Percentiles rank a stretch among this genome's conserved stretches.
Evolutionary conservation across 1,140 invertebrate genomes (phyloP).

Genomic region (Drosophila virilis): DNA sequence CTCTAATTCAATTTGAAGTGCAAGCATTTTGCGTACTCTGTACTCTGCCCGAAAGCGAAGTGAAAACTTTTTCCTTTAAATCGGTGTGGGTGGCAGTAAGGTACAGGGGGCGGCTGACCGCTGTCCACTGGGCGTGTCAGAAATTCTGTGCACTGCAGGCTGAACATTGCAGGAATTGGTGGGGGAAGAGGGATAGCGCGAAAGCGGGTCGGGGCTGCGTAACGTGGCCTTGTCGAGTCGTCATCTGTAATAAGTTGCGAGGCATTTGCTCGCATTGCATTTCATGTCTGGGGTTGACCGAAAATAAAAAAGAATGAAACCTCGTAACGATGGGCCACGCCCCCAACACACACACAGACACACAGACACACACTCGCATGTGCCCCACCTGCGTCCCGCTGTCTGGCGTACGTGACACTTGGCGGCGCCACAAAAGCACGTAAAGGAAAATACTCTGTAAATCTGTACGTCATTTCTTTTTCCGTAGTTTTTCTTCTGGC

Average conservation of each 20-base stretch:
- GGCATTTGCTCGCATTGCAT: conserved; percentile 29
- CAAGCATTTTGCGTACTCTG: conserved; percentile 34
- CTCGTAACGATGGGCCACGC: conserved; percentile 1
- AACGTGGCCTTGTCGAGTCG: conserved; percentile 44
- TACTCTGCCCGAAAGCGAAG: conserved; percentile 4
- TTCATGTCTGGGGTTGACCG: conserved; percentile 17
- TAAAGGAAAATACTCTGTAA: conserved; percentile 75
- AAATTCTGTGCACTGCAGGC: background rate
- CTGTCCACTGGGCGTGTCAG: conserved; percentile 15
- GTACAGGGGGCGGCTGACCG: background rate
- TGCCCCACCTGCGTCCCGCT: conserved; percentile 35
- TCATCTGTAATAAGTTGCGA: conserved; percentile 45
- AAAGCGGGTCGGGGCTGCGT: background rate
- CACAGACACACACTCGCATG: background rate
- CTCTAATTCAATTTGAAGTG: conserved; percentile 61
- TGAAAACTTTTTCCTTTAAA: conserved; percentile 32
- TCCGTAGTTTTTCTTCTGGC: conserved; percentile 33
- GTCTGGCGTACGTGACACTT: conserved; percentile 79
- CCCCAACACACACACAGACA: background rate
- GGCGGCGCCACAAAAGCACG: conserved; percentile 75
- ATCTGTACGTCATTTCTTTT: conserved; percentile 67
- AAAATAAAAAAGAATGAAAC: conserved; percentile 23
- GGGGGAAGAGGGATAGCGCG: background rate
- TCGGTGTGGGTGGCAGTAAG: background rate
- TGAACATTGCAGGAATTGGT: background rate